Evolutionary conservation across 1,140 invertebrate genomes (phyloP), one percentile per base, ranked within the genome.

Genomic region (Anoplophora glabripennis): DNA sequence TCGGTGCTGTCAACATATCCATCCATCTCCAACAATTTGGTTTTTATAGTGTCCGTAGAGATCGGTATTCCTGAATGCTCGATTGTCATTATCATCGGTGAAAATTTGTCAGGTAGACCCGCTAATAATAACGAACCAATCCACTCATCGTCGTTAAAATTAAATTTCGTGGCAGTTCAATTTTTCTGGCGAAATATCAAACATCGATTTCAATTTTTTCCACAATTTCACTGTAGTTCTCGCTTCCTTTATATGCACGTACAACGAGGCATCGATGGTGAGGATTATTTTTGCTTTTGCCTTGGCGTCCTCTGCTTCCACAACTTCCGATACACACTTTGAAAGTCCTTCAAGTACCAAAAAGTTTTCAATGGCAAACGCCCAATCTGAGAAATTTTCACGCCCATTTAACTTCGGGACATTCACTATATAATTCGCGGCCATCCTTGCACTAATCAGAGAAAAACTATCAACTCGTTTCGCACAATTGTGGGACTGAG

Each of bases 31-130:
- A 59, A 12, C 8, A 65, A 36, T 48, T 68, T 68, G 4, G 38
- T 34, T 46, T 66, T 68, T n/a, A 66, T 61, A 14, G 45, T 10
- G 33, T 64, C 66, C 10, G 61, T 36, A 9, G 57, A 51, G n/a
- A 66, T 66, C 37, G 11, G 9, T 1, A 58, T 51, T 14, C 59
- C 66, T 56, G 57, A 52, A 53, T 64, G 57, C 18, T 65, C 63
- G 7, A 75, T 65, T 2, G 61, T 71, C 72, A 75, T 75, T 10
- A 75, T 72, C 71, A 76, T 74, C 0, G 74, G 74, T 17, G 36
- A 28, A 66, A 54, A 76, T n/a, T n/a, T n/a, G n/a, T n/a, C n/a
- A n/a, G n/a, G n/a, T n/a, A n/a, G n/a, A n/a, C n/a, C n/a, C n/a
- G n/a, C n/a, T n/a, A n/a, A n/a, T n/a, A n/a, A n/a, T n/a, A n/a